phyloP scores from a whole-genome alignment of 1,140 invertebrate genomes.

The Paralvinella palmiformis region DNA sequence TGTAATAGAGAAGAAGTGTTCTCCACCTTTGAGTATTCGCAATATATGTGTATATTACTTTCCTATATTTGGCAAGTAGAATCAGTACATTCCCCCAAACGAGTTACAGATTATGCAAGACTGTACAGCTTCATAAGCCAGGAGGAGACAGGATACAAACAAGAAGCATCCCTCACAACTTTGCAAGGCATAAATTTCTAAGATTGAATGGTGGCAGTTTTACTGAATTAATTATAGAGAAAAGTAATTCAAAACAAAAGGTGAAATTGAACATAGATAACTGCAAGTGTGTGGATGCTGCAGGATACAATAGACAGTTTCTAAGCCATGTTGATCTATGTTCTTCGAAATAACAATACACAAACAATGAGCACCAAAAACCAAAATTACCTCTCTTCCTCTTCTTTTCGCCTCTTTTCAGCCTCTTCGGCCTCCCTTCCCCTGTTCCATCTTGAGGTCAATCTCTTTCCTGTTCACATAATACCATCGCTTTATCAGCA shows the following conservation, averaged over 20 bases:
- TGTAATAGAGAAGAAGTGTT: too few species aligned
- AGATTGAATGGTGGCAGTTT: too few species aligned
- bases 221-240: too few species aligned
- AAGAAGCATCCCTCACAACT: too few species aligned
- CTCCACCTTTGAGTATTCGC: not conserved
- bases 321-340: not conserved
- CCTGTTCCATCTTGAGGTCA: slow-evolving; percentile 31
- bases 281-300: slow-evolving; percentile 16
- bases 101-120: not conserved
- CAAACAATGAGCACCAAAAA: not conserved
- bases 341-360: not conserved
- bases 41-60: not conserved
- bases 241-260: not conserved
- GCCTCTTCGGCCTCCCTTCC: slow-evolving; percentile 28
- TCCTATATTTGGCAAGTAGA: not conserved
- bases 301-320: slow-evolving; percentile 28
- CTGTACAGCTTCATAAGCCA: not conserved
- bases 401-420: slow-evolving; percentile 28
- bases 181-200: too few species aligned
- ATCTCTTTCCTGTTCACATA: slow-evolving; percentile 32
- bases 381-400: slow-evolving; percentile 30
- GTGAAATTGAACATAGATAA: not conserved
- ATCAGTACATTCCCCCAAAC: not conserved
- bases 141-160: not conserved
- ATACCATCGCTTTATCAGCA: slow-evolving; percentile 36